Base-by-base conservation (phyloP, 2,113 vertebrate genomes). In the Accipiter cooperii region DNA sequence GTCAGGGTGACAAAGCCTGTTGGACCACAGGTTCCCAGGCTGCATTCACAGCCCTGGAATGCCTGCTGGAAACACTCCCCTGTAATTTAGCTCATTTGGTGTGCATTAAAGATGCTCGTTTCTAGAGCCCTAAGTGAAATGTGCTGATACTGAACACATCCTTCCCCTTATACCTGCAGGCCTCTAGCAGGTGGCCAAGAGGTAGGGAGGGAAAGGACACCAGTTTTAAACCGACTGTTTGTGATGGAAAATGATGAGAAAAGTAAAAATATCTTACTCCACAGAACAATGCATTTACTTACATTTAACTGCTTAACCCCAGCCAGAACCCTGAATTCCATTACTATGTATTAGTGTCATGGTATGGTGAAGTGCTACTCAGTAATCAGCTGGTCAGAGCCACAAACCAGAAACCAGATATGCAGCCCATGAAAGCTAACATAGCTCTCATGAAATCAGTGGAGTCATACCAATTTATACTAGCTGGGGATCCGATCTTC, bases 1-100 rank as follows among this genome's bases (percentile, higher is more conserved):
- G 44, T 79, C 47, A 83, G 69, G 46, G 58, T 91, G 79, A 93
- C 87, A 94, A 91, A 95, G 66, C 87, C 33, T 85, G 66, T 78
- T 80, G 75, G 87, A 75, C 78, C 46, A 51, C 12, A 11, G 68
- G 46, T 85, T 89, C 74, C 26, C 9, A 28, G 34, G 40, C 70
- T 76, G 52, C 19, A 3, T 82, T 83, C 89, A 87, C 61, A 75
- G 33, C 40, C 55, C 84, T 94, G 95, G 91, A 89, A 81, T 88
- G 84, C 75, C 3, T 42, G 51, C 93, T 84, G 76, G 78, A 85
- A 94, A 83, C 38, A 9, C 69, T 90, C 40, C 96, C 74, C 60
- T 88, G 29, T 94, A 79, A 95, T 93, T 95, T 79, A 82, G 61
- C 19, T 90, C 36, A 52, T 96, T 83, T 90, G 70, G 16, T 80